phyloP scores from a whole-genome alignment of 2,113 vertebrate species.

The Dolichallabes microphthalmus region DNA sequence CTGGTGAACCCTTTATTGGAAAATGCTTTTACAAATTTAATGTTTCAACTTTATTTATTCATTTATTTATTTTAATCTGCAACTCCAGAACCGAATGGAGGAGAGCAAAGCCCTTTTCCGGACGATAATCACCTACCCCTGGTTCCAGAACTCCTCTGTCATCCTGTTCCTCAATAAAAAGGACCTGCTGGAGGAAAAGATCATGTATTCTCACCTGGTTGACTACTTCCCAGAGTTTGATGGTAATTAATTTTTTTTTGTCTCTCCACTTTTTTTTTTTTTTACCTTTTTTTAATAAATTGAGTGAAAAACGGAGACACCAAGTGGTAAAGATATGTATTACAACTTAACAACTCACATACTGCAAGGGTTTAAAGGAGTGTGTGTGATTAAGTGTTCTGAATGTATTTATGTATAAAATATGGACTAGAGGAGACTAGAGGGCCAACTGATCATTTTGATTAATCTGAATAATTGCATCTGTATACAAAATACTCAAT shows the following conservation, averaged over 20 bases:
- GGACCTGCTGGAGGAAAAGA: constrained; percentile 97
- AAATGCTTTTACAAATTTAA: background rate
- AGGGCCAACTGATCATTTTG: background rate
- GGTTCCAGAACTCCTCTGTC: constrained; percentile 99
- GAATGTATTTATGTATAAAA: background rate
- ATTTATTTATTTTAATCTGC: background rate
- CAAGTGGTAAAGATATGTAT: constrained; percentile 59
- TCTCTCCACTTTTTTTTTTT: too few relatives aligned
- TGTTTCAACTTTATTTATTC: background rate
- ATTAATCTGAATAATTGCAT: background rate
- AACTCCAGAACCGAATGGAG: constrained; percentile 94
- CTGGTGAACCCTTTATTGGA: background rate
- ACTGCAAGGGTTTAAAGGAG: background rate
- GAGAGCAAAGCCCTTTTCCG: constrained; percentile 98
- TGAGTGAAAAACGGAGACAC: constrained; percentile 56
- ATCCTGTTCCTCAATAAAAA: constrained; percentile 99
- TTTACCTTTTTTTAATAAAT: background rate
- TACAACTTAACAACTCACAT: constrained; percentile 37
- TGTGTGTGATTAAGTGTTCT: background rate
- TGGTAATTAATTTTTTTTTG: constrained; percentile 73
- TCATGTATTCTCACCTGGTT: constrained; percentile 92
- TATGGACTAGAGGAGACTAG: background rate
- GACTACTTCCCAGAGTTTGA: constrained; percentile 99
- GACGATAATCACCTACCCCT: constrained; percentile 98
- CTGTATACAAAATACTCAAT: background rate